Evolutionary conservation across 2,888 invertebrate genomes (phyloP), one percentile per base, ranked within the genome.

Genomic region (Tipula helvola): DNA sequence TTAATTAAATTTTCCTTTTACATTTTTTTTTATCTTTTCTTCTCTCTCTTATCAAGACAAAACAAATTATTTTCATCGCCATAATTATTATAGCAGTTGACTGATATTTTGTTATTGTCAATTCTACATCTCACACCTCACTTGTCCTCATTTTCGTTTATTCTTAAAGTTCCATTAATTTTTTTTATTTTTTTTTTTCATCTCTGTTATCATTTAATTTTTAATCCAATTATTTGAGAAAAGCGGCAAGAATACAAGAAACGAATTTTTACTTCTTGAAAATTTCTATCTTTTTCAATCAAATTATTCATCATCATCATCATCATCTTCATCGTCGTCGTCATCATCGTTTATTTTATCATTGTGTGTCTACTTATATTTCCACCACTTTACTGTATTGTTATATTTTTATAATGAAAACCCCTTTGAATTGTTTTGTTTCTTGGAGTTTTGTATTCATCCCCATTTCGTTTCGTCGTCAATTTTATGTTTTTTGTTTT

Each of bases 191-290:
- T n/a, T 71, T 71, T 28, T n/a, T 28, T 71, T 71, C 28, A 28
- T 28, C 71, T 71, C 71, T 71, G 71, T 71, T 71, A 71, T 71
- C 71, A 71, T 71, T 71, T 71, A 71, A 71, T 71, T 71, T 71
- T 71, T 71, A 71, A 71, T 71, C 71, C 71, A 71, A 71, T 71
- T 71, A 71, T 71, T 71, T 71, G 71, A 71, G 71, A 71, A 71
- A 71, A 71, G 71, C 71, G 28, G 71, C 71, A 71, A 12, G 71
- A 71, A 71, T n/a, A n/a, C n/a, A 71, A 8, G 71, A 71, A 71
- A 71, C 18, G 18, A 71, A 71, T 71, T 71, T 71, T 71, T 71
- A 71, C 71, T 28, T 28, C 28, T 71, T 28, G 71, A 71, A 28
- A 71, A 28, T 71, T 28, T 52, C 52, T 52, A 52, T 52, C 52